Evolutionary conservation across 1,140 invertebrate species (phyloP).

Genomic region (Diorhabda carinulata): DNA sequence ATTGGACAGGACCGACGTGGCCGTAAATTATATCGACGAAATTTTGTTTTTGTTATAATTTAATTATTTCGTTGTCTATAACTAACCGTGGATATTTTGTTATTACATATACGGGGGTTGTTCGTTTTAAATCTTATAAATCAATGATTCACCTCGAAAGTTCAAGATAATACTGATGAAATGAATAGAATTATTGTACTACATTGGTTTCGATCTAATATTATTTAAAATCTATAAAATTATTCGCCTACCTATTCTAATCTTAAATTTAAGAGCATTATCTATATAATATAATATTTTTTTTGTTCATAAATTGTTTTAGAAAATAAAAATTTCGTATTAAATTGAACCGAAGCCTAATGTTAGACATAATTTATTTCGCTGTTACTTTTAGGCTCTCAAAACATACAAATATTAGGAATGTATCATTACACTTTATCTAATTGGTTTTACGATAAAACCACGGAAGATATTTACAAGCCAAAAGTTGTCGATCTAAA

Average conservation of each 20-base stretch:
- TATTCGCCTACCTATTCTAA: constrained; percentile 11
- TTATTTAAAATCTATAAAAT: constrained; percentile 13
- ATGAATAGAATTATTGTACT: neutral
- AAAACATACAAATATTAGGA: constrained; percentile 7
- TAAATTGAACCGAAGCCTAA: neutral
- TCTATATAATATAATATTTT: neutral
- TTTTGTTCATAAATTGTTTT: constrained; percentile 9
- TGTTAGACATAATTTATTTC: constrained; percentile 10
- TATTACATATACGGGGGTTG: neutral
- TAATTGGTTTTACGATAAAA: neutral
- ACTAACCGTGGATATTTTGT: neutral
- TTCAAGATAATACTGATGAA: neutral
- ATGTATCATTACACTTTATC: neutral
- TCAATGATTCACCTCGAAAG: neutral
- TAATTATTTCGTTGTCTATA: neutral
- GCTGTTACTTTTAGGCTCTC: constrained; percentile 13
- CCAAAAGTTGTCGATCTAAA: constrained; percentile 4
- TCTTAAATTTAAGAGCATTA: constrained; percentile 1
- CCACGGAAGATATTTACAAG: constrained; percentile 11
- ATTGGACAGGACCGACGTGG: no score
- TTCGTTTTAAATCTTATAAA: neutral
- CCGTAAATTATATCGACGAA: neutral
- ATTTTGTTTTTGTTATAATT: neutral
- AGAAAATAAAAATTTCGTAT: constrained; percentile 6
- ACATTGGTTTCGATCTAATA: constrained; percentile 4